Conservation (phyloP, 2,797 vertebrate genomes). For the Anguilla obscura region DNA sequence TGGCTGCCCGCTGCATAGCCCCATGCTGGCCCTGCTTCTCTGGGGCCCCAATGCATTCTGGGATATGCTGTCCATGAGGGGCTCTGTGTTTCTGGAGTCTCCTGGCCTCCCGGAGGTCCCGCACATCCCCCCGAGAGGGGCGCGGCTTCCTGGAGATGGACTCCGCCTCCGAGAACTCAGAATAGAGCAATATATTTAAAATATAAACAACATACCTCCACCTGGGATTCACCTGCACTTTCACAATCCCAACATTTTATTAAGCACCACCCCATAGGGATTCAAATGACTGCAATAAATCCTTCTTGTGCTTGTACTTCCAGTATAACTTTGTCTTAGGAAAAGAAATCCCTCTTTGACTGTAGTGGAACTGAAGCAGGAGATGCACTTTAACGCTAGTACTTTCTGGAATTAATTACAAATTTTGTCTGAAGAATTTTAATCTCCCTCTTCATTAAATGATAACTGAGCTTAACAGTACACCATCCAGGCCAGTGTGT, state of each 20-base stretch:
- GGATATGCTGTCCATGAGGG: conserved; percentile 41
- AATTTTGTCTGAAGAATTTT: no score
- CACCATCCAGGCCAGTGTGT: no score
- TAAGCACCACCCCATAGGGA: background rate
- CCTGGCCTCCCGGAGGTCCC: conserved; percentile 60
- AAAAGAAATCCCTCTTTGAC: background rate
- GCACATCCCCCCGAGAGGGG: conserved; percentile 51
- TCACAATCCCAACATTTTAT: background rate
- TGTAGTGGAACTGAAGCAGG: background rate
- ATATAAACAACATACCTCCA: no score
- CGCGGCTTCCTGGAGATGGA: conserved; percentile 41
- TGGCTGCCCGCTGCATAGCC: conserved; percentile 38
- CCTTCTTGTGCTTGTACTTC: background rate
- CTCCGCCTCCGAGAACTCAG: conserved; percentile 54
- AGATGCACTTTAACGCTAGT: no score
- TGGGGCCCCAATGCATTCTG: conserved; percentile 40
- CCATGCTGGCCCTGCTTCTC: conserved; percentile 34
- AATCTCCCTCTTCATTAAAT: no score
- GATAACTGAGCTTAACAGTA: no score
- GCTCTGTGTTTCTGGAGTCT: conserved; percentile 54
- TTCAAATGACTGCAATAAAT: background rate
- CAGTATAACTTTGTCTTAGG: background rate
- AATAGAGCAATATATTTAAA: background rate
- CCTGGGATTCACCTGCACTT: background rate
- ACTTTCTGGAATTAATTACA: no score